Evolutionary conservation across 2,113 vertebrate species (phyloP), one percentile per base, ranked within the genome.

Genomic region (Pseudorhombus dupliciocellatus): DNA sequence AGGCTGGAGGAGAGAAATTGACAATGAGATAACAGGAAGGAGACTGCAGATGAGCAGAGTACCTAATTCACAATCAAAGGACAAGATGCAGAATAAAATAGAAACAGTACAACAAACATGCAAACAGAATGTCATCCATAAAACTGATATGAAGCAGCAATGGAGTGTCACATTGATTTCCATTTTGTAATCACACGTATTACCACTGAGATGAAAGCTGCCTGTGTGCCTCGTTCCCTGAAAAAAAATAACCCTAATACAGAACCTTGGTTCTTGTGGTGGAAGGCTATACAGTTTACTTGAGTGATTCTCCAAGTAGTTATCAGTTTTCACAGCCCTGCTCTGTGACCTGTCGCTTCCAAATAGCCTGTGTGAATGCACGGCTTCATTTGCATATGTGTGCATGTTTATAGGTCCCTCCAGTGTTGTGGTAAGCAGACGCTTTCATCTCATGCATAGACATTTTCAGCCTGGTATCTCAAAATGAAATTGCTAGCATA

Each of bases 401-500:
- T 37, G 62, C 44, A 34, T 70, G 72, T 79, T 80, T 72, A 70
- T 37, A 44, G n/a, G 18, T 66, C 31, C 71, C 7, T 34, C 54
- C 65, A 65, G 56, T 2, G 1, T 46, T 46, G 51, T 69, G 46
- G 53, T 62, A 65, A 59, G 51, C 48, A 66, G 64, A 54, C 73
- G 40, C 74, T 81, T 77, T 85, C 73, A 83, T 87, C 83, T 78
- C 59, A 16, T 56, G 63, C 46, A 50, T 12, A 61, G 31, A 70
- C 57, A 75, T 62, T 80, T 75, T 40, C 37, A 15, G 69, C 58
- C 55, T 22, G 37, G 80, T 62, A 73, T 57, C 42, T 60, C 70
- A 58, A 60, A 64, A 85, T 77, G 24, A 70, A 84, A 83, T 62
- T 79, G 79, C 31, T 4, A 9, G 52, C 46, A 66, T 80, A 75